These are phyloP conservation scores for Sturnus vulgaris DNA, from an alignment of 2,113 vertebrate species.

Conservation along the genomic window DNA sequence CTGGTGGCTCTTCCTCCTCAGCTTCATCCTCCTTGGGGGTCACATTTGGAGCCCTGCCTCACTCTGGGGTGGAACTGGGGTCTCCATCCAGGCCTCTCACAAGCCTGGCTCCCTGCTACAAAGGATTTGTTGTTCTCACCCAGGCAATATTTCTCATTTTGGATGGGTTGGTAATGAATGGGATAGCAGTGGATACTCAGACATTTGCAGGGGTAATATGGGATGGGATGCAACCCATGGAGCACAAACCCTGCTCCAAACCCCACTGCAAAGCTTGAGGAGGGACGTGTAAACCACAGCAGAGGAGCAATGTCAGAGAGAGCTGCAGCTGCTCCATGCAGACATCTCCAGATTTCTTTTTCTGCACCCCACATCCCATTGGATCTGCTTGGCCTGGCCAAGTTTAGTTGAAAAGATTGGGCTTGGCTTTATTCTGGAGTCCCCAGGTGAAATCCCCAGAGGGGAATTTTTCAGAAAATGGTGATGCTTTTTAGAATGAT, in stretches of 20 bases:
- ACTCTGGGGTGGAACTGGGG: accelerated
- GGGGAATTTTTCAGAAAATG: not conserved
- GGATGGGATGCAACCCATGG: not conserved
- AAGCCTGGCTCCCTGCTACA: not conserved
- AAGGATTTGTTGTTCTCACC: not conserved
- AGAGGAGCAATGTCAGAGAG: not conserved
- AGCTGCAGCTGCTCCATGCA: not conserved
- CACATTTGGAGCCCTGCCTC: accelerated
- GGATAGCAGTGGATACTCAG: not conserved
- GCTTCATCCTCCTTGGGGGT: not conserved
- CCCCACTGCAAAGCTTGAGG: no score
- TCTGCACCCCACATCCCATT: accelerated
- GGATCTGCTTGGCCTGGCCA: not conserved
- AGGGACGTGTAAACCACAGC: not conserved
- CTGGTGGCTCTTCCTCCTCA: not conserved
- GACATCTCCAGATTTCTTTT: not conserved
- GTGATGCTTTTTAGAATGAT: not conserved
- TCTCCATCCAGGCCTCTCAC: not conserved
- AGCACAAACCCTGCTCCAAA: not conserved
- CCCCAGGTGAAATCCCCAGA: not conserved
- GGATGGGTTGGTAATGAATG: not conserved
- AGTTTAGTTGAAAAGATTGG: not conserved
- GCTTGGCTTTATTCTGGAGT: not conserved
- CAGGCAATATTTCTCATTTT: not conserved
- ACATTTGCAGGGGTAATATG: accelerated